phyloP scores from a whole-genome alignment of 2,888 invertebrate genomes.

The Ophraella communa region DNA sequence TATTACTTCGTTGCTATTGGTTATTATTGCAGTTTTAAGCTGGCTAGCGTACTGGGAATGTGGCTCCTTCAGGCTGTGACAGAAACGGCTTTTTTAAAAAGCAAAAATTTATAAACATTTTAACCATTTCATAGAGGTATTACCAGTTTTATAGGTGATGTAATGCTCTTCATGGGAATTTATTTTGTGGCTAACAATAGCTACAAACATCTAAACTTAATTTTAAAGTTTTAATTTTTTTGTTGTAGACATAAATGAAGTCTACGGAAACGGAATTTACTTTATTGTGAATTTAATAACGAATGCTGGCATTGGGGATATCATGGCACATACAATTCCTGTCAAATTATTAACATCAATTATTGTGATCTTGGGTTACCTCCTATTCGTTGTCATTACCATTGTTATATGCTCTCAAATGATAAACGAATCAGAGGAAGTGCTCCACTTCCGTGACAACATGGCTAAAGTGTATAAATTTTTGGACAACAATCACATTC shows the following conservation, averaged over 20 bases:
- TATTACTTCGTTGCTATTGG: too few relatives aligned
- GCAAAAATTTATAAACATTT: too few relatives aligned
- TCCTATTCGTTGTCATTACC: conserved; percentile 21
- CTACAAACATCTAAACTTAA: too few relatives aligned
- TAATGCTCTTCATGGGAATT: too few relatives aligned
- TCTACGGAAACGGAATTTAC: conserved; percentile 22
- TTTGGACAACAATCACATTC: conserved; percentile 15
- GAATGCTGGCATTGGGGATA: conserved; percentile 23
- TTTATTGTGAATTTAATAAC: conserved; percentile 26
- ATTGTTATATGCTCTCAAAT: conserved; percentile 12
- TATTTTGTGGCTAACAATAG: too few relatives aligned
- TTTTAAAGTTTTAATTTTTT: background rate
- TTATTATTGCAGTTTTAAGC: too few relatives aligned
- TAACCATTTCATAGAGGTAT: too few relatives aligned
- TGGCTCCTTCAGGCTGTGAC: too few relatives aligned
- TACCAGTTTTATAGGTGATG: too few relatives aligned
- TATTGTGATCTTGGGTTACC: conserved; percentile 23
- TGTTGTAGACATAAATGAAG: conserved; percentile 20
- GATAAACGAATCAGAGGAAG: conserved; percentile 17
- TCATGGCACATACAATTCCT: conserved; percentile 2
- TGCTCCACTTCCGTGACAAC: conserved; percentile 15
- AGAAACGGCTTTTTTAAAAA: too few relatives aligned
- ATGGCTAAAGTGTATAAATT: conserved; percentile 17
- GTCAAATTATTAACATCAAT: conserved; percentile 13
- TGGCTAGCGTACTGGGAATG: too few relatives aligned